These are phyloP conservation scores for Galaxea fascicularis DNA, from an alignment of 92 coral and sea anemone genomes.

Conservation along the genomic window DNA sequence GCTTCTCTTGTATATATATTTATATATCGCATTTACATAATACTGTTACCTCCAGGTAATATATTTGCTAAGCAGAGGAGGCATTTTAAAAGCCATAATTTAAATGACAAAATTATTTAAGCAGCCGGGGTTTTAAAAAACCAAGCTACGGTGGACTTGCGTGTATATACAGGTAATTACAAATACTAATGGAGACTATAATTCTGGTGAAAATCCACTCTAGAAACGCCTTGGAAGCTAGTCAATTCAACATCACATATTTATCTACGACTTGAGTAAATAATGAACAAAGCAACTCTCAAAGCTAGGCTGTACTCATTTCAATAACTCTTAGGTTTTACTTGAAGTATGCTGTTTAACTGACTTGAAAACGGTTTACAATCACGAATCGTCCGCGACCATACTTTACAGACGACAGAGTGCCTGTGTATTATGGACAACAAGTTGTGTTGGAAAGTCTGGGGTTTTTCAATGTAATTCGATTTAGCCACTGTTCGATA, in stretches of 20 bases:
- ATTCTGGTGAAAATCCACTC: conserved; percentile 10
- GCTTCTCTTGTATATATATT: neutral
- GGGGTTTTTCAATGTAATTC: neutral
- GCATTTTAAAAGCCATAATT: conserved; percentile 52
- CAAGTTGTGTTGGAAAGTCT: neutral
- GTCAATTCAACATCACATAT: neutral
- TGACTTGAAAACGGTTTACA: neutral
- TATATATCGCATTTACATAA: conserved; percentile 42
- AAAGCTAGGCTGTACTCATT: conserved; percentile 2
- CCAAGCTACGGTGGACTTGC: conserved; percentile 14
- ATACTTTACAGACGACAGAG: neutral
- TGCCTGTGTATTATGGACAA: neutral
- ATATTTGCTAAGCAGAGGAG: conserved; percentile 38
- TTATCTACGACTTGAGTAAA: neutral
- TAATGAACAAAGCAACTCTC: conserved; percentile 1
- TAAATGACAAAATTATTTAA: conserved; percentile 38
- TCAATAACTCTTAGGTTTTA: neutral
- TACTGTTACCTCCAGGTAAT: conserved; percentile 25
- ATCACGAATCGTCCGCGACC: neutral
- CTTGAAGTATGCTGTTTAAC: neutral
- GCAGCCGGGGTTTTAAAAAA: conserved; percentile 28
- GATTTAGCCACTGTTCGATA: neutral
- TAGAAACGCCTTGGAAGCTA: conserved; percentile 15
- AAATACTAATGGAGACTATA: neutral
- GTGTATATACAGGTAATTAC: conserved; percentile 33